Evolutionary conservation across 2,113 vertebrate species (phyloP).

Genomic region (Pionites leucogaster): DNA sequence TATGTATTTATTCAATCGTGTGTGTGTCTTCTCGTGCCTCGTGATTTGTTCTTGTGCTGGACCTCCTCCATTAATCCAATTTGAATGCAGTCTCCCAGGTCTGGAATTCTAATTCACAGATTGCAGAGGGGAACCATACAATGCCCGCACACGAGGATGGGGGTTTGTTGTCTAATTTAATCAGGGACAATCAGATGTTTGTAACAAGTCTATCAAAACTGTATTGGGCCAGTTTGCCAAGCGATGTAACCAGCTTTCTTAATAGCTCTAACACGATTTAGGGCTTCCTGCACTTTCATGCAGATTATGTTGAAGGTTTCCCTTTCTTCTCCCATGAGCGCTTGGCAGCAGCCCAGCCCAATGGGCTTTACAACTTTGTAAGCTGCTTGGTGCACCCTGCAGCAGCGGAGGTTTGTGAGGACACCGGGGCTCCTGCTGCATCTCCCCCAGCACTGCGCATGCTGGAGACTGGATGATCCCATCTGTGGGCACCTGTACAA

Average conservation of each 20-base stretch:
- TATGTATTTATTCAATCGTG: neutral
- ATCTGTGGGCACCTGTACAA: fast-evolving
- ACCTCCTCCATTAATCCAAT: slow-evolving; percentile 74
- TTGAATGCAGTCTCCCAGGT: slow-evolving; percentile 73
- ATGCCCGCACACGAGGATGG: neutral
- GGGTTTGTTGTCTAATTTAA: slow-evolving; percentile 71
- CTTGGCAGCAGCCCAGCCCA: slow-evolving; percentile 32
- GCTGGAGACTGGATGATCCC: fast-evolving
- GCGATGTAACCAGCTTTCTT: slow-evolving; percentile 23
- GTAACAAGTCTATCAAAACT: slow-evolving; percentile 62
- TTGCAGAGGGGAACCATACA: slow-evolving; percentile 59
- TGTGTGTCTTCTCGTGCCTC: neutral
- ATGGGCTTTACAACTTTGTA: neutral
- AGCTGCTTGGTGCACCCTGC: neutral
- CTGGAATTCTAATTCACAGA: slow-evolving; percentile 73
- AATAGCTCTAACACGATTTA: slow-evolving; percentile 34
- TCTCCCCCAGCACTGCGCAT: fast-evolving
- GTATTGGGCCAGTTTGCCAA: slow-evolving; percentile 23
- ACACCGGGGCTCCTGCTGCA: neutral
- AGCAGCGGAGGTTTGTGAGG: neutral
- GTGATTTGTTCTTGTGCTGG: slow-evolving; percentile 49
- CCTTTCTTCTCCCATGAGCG: slow-evolving; percentile 19
- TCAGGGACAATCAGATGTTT: slow-evolving; percentile 67
- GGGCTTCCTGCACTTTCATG: slow-evolving; percentile 29
- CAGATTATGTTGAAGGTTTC: slow-evolving; percentile 42